Evolutionary conservation across 2,888 invertebrate genomes (phyloP), one percentile per base, ranked within the genome.

Genomic region (Lucinisca nassula): DNA sequence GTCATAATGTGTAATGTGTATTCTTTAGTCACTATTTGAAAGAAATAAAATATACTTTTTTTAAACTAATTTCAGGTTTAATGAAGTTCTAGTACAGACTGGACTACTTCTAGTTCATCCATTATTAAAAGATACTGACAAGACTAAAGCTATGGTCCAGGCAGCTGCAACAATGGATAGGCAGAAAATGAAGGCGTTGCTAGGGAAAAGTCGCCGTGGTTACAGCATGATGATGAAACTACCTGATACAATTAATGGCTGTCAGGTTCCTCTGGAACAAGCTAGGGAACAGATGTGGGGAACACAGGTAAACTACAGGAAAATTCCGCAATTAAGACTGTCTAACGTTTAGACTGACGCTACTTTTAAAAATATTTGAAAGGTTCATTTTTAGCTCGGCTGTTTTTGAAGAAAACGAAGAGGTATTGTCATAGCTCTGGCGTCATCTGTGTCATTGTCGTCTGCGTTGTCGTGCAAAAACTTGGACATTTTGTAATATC

Each of bases 21-120:
- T n/a, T n/a, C n/a, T n/a, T n/a, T n/a, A n/a, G n/a, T n/a, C n/a
- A n/a, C n/a, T n/a, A n/a, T n/a, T n/a, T n/a, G n/a, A n/a, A n/a
- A n/a, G n/a, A n/a, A n/a, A n/a, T n/a, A n/a, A n/a, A n/a, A n/a
- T n/a, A n/a, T n/a, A n/a, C n/a, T n/a, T n/a, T n/a, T n/a, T n/a
- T n/a, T n/a, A n/a, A n/a, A n/a, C n/a, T n/a, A n/a, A n/a, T n/a
- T 83, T 24, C 80, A 92, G 93, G 38, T 92, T 93, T 74, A 92
- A 89, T 61, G 90, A 91, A 21, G 87, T 92, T 14, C 73, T 92
- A 21, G 70, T 91, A 30, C 92, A 91, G 77, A 91, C 90, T n/a
- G 93, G 93, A 0, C 45, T 93, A 0, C 81, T 92, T 2, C 77
- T 92, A 24, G 80, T 92, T 14, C 92, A 92, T 81, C 92, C 93